These are phyloP conservation scores for Lepus townsendii DNA, from an alignment of 2,797 vertebrate genomes.

Conservation along the genomic window DNA sequence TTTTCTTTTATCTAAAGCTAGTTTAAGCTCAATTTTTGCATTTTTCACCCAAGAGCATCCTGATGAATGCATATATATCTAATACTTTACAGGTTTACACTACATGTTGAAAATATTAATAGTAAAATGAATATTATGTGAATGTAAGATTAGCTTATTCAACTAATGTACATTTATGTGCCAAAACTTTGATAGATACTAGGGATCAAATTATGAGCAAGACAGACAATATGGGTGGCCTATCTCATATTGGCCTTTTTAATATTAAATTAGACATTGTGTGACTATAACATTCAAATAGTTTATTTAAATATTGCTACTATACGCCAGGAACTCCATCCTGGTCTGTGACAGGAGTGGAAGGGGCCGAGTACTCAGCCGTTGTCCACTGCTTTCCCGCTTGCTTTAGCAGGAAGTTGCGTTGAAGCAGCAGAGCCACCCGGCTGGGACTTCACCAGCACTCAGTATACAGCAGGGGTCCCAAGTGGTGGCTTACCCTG, in stretches of 20 bases:
- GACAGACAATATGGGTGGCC: background rate
- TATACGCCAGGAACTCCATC: background rate
- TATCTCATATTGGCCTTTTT: background rate
- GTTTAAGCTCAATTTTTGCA: constrained; percentile 32
- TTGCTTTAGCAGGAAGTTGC: no score
- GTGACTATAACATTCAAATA: background rate
- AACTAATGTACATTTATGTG: background rate
- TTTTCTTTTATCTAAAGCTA: constrained; percentile 52
- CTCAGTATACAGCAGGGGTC: no score
- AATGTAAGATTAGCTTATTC: constrained; percentile 39
- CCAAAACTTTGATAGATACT: constrained; percentile 20
- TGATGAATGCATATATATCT: background rate
- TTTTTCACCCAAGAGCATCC: constrained; percentile 14
- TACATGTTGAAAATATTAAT: constrained; percentile 13
- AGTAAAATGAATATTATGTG: constrained; percentile 48
- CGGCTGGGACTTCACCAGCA: no score
- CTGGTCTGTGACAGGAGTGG: no score
- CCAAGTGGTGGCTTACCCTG: no score
- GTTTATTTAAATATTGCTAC: background rate
- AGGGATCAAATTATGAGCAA: constrained; percentile 18
- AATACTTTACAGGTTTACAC: background rate
- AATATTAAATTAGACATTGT: constrained; percentile 33
- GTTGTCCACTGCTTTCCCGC: no score
- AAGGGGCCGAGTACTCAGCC: no score
- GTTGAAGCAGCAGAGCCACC: background rate